A percentile compares a stretch with the other conserved stretches of the same genome.
These are phyloP conservation scores for Callinectes sapidus DNA, from an alignment of 2,888 invertebrate species.

Conservation along the genomic window DNA sequence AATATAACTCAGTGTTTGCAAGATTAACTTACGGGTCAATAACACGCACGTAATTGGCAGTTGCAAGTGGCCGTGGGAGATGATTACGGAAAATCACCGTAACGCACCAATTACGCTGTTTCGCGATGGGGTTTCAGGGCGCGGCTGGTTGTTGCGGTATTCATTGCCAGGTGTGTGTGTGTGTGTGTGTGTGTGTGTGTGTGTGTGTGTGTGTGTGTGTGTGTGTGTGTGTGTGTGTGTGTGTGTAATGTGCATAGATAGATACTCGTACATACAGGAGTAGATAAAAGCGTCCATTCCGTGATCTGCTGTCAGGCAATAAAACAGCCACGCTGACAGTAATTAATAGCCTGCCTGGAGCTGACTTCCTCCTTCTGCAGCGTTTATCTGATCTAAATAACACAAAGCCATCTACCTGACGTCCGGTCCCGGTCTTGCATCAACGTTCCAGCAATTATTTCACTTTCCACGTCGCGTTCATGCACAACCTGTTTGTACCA, in stretches of 20 bases:
- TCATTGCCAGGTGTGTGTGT: slow-evolving; percentile 15
- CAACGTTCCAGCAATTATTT: slow-evolving; percentile 4
- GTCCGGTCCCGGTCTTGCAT: not conserved
- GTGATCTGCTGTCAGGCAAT: not conserved
- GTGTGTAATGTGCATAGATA: slow-evolving; percentile 9
- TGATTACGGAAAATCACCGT: slow-evolving; percentile 12
- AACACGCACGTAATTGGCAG: slow-evolving; percentile 11
- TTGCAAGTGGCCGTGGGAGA: slow-evolving; percentile 1
- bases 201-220: slow-evolving; percentile 25
- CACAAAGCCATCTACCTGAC: slow-evolving; percentile 5
- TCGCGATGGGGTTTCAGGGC: not conserved
- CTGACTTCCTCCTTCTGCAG: slow-evolving; percentile 16
- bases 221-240: slow-evolving; percentile 23
- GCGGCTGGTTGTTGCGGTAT: not conserved
- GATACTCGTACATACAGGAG: slow-evolving; percentile 6
- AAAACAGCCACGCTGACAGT: not conserved
- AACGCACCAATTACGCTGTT: slow-evolving; percentile 16
- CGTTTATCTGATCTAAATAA: slow-evolving; percentile 25
- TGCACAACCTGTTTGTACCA: slow-evolving; percentile 6
- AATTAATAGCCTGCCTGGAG: slow-evolving; percentile 6
- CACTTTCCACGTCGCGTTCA: slow-evolving; percentile 3
- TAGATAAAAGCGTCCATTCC: not conserved
- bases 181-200: slow-evolving; percentile 25
- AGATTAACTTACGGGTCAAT: slow-evolving; percentile 21
- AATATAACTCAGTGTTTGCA: slow-evolving; percentile 14